These are phyloP conservation scores for Dendrolimus pini DNA, from an alignment of 2,888 invertebrate genomes.

Conservation along the genomic window DNA sequence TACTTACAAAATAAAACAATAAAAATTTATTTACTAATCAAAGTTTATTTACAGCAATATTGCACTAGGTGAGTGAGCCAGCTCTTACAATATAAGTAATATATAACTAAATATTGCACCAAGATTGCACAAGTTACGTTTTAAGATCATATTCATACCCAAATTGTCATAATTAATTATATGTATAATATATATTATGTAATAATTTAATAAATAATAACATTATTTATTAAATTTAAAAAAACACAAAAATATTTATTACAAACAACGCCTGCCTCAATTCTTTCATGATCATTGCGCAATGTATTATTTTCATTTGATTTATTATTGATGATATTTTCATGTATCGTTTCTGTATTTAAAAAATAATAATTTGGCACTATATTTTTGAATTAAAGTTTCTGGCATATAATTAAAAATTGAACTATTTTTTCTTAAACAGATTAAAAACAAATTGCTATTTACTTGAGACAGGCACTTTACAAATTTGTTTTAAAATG, in stretches of 20 bases:
- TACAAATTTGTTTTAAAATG: slow-evolving; percentile 8
- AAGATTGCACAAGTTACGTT: slow-evolving; percentile 36
- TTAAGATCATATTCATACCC: slow-evolving; percentile 10
- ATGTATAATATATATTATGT: no score
- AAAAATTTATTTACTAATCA: slow-evolving; percentile 5
- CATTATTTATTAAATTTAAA: neutral
- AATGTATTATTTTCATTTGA: neutral
- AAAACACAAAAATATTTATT: neutral
- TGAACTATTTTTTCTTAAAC: no score
- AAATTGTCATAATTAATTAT: neutral
- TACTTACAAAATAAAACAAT: slow-evolving; percentile 4
- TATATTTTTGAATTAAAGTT: no score
- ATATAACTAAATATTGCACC: slow-evolving; percentile 36
- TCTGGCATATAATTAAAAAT: no score
- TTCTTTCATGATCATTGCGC: neutral
- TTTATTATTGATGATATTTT: no score
- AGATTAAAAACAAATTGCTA: neutral
- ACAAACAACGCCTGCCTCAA: neutral
- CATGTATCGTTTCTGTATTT: no score
- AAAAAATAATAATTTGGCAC: no score
- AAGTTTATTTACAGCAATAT: slow-evolving; percentile 24
- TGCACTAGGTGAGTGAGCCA: slow-evolving; percentile 13
- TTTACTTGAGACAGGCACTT: slow-evolving; percentile 8
- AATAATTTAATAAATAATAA: neutral
- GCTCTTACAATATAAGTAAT: slow-evolving; percentile 10